These are phyloP conservation scores for Polymixis flavicincta DNA, from an alignment of 2,888 invertebrate genomes.

Conservation along the genomic window DNA sequence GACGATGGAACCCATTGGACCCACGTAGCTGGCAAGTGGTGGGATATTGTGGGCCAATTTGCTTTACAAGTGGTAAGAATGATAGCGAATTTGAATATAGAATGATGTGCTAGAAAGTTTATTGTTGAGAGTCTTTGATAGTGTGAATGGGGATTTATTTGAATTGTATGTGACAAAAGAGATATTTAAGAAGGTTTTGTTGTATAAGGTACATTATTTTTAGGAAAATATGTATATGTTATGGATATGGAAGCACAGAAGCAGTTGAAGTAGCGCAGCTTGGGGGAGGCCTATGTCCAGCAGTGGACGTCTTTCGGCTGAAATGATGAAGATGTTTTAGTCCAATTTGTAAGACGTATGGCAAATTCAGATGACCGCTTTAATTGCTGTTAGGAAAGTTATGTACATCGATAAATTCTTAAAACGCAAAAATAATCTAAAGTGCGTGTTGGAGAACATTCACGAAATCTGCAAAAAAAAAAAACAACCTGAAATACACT, in stretches of 20 bases:
- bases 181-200: neutral
- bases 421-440: neutral
- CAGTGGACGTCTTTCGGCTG: too few species aligned
- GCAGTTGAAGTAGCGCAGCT: too few species aligned
- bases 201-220: neutral
- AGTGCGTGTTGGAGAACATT: neutral
- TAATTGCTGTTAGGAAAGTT: neutral
- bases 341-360: neutral
- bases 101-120: slow-evolving; percentile 30
- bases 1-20: slow-evolving; percentile 45
- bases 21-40: slow-evolving; percentile 46
- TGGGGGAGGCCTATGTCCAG: too few species aligned
- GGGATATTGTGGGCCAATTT: slow-evolving; percentile 59
- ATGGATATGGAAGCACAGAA: too few species aligned
- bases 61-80: slow-evolving; percentile 42
- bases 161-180: neutral
- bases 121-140: slow-evolving; percentile 7
- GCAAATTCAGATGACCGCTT: neutral
- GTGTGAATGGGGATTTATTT: slow-evolving; percentile 3
- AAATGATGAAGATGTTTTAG: neutral
- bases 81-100: slow-evolving; percentile 56
- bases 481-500: neutral
- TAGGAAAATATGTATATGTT: neutral
- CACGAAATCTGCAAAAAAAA: neutral
- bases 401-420: neutral